These are phyloP conservation scores for Lepus timidus DNA, from an alignment of 2,113 vertebrate genomes.

Conservation along the genomic window DNA sequence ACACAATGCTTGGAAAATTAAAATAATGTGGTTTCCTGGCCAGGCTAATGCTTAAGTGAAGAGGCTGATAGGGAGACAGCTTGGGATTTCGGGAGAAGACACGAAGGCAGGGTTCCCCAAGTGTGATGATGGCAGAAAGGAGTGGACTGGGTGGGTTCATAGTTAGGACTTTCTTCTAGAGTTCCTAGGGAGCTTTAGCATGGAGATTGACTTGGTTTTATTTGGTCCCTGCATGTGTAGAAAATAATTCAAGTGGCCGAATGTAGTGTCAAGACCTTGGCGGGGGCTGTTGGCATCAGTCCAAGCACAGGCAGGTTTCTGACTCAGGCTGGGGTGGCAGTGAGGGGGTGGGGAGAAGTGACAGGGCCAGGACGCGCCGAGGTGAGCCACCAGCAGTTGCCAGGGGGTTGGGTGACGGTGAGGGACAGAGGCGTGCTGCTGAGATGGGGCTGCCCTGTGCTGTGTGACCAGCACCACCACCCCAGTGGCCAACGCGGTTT, in stretches of 20 bases:
- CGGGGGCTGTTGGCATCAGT: rapidly evolving
- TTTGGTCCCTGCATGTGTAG: neutral
- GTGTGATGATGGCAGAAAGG: rapidly evolving
- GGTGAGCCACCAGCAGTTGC: neutral
- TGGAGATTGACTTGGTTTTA: no score
- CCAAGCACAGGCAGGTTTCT: rapidly evolving
- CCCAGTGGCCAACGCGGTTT: no score
- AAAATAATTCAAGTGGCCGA: neutral
- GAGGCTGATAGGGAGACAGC: neutral
- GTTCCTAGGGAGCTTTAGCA: neutral
- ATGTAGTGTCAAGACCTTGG: neutral
- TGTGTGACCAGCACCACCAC: rapidly evolving
- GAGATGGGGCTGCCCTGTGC: neutral
- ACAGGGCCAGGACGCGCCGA: rapidly evolving
- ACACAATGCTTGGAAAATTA: rapidly evolving
- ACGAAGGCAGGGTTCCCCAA: neutral
- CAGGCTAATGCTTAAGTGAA: no score
- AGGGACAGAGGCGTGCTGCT: neutral
- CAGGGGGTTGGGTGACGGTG: rapidly evolving
- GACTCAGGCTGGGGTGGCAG: neutral
- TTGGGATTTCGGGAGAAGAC: neutral
- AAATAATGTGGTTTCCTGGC: neutral
- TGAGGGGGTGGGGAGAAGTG: rapidly evolving
- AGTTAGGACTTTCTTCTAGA: neutral
- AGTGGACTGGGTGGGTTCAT: rapidly evolving